Conservation (phyloP, 2,888 invertebrate species). For the Seira sanloemensis region DNA sequence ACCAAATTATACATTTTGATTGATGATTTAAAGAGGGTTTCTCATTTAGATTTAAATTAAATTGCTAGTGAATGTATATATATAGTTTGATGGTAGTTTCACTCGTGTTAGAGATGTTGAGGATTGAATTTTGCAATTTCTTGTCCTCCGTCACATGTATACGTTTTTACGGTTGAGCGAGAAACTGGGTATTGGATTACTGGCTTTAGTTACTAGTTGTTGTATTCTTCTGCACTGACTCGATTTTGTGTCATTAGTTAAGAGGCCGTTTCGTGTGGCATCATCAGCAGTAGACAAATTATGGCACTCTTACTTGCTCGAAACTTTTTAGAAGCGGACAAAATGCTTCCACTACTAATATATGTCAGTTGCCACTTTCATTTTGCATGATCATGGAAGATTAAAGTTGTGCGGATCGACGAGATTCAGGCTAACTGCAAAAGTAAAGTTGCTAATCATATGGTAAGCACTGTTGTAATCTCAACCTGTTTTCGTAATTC, state of each 20-base stretch:
- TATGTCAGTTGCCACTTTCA: not conserved
- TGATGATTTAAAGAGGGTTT: too few relatives aligned
- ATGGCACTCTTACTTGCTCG: not conserved
- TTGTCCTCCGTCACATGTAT: too few relatives aligned
- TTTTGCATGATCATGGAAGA: not conserved
- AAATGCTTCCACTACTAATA: too few relatives aligned
- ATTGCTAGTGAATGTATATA: too few relatives aligned
- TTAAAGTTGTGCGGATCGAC: not conserved
- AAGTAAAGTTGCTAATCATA: not conserved
- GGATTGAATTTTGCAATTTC: too few relatives aligned
- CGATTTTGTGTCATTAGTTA: not conserved
- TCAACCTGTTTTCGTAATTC: not conserved
- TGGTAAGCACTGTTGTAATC: not conserved
- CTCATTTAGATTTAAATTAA: too few relatives aligned
- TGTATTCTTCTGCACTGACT: not conserved
- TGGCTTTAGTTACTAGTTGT: constrained; percentile 37
- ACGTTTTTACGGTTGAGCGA: constrained; percentile 53
- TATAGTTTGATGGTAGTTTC: too few relatives aligned
- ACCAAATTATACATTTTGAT: too few relatives aligned
- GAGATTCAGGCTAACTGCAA: not conserved
- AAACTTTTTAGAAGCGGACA: not conserved
- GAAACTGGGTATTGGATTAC: constrained; percentile 36
- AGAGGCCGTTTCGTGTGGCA: not conserved
- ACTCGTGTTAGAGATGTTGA: too few relatives aligned
- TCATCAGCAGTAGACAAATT: not conserved